Conservation (phyloP, 2,888 invertebrate genomes). For the Diplazon laetatorius region DNA sequence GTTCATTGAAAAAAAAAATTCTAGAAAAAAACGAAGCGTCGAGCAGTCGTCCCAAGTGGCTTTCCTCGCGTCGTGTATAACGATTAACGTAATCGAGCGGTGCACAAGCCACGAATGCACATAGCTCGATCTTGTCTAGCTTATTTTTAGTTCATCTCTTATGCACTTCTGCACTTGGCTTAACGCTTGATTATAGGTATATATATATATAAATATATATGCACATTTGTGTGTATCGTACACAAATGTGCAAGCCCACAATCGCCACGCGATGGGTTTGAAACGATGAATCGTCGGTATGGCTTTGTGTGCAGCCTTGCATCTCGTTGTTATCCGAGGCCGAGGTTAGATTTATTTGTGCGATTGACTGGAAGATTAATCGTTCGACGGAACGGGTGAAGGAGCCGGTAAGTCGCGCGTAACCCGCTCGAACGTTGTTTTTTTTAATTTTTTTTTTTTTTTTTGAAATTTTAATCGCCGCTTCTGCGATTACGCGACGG, state of each 20-base stretch:
- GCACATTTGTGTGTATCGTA: not conserved
- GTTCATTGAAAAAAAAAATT: slow-evolving; percentile 1
- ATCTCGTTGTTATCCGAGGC: slow-evolving; percentile 36
- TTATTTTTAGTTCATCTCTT: slow-evolving; percentile 55
- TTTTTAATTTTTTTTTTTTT: too few species aligned
- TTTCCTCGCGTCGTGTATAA: slow-evolving; percentile 10
- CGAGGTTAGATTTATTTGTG: slow-evolving; percentile 45
- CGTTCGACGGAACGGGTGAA: slow-evolving; percentile 16
- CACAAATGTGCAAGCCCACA: too few species aligned
- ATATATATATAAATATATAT: slow-evolving; percentile 1
- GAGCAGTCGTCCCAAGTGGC: not conserved
- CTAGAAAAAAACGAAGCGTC: not conserved
- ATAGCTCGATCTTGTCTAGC: slow-evolving; percentile 24
- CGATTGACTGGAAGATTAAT: slow-evolving; percentile 50
- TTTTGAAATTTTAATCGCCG: slow-evolving; percentile 18
- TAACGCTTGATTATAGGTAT: slow-evolving; percentile 9
- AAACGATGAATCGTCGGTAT: not conserved
- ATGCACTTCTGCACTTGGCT: slow-evolving; percentile 19
- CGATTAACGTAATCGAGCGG: not conserved
- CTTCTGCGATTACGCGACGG: slow-evolving; percentile 27
- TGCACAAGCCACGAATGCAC: slow-evolving; percentile 17
- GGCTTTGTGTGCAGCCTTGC: slow-evolving; percentile 33
- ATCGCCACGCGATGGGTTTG: not conserved
- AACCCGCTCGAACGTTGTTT: slow-evolving; percentile 4
- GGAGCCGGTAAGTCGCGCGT: slow-evolving; percentile 43